These are phyloP conservation scores for Halichondria panicea DNA, from an alignment of 37 sponge, comb jelly and placozoan species.

Conservation along the genomic window DNA sequence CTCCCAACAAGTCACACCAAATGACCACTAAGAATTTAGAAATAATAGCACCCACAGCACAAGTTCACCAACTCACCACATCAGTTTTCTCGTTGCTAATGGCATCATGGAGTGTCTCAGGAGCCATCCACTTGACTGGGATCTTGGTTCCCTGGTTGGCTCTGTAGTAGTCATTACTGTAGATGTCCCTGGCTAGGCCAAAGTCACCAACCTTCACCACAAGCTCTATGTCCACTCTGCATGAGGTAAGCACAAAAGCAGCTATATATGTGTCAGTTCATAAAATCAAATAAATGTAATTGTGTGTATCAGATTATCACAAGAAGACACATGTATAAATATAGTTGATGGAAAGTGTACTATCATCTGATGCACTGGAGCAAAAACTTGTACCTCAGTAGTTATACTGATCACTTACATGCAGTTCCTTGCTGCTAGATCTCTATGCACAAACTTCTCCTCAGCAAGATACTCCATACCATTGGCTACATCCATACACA, in stretches of 20 bases:
- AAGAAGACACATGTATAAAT: no score
- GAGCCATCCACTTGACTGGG: slow-evolving; percentile 48
- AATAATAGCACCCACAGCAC: no score
- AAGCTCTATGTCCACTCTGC: slow-evolving; percentile 18
- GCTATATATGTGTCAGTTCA: no score
- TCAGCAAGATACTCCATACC: slow-evolving; percentile 22
- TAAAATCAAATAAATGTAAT: no score
- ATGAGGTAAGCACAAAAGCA: no score
- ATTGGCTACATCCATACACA: slow-evolving; percentile 15
- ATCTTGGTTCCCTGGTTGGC: slow-evolving; percentile 3
- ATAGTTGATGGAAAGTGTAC: no score
- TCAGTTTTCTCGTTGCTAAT: slow-evolving; percentile 40
- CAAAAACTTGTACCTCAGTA: no score
- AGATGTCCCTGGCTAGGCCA: slow-evolving; percentile 35
- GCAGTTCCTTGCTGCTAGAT: slow-evolving; percentile 19
- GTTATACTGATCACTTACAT: no score
- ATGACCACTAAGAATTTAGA: slow-evolving; percentile 57
- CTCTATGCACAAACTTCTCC: slow-evolving; percentile 11
- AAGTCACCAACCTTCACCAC: slow-evolving; percentile 40
- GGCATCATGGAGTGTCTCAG: slow-evolving; percentile 36
- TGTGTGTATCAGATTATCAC: no score
- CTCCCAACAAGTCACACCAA: slow-evolving; percentile 47
- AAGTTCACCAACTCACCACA: slow-evolving; percentile 21
- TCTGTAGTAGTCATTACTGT: slow-evolving; percentile 24
- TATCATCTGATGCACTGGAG: no score